These are phyloP conservation scores for Montipora capitata DNA, from an alignment of 92 coral and sea anemone genomes.

Conservation along the genomic window DNA sequence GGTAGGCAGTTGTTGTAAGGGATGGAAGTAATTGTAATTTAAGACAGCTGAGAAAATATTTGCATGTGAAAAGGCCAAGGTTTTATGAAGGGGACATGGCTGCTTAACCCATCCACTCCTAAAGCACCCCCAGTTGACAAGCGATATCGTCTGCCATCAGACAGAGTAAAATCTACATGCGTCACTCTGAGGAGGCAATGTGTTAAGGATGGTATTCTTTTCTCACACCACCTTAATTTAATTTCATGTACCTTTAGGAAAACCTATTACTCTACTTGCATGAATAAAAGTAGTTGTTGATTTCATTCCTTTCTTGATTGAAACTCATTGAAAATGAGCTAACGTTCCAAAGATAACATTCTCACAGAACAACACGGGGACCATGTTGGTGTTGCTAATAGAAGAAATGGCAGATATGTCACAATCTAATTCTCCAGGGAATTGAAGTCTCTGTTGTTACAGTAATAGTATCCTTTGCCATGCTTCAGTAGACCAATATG, in stretches of 20 bases:
- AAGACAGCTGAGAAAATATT: background rate
- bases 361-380: no score
- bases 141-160: background rate
- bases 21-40: slow-evolving; percentile 1
- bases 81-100: background rate
- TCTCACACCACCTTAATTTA: background rate
- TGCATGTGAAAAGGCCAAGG: background rate
- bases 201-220: background rate
- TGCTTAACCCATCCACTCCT: background rate
- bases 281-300: background rate
- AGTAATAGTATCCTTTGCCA: background rate
- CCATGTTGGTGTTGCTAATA: no score
- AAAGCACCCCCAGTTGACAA: slow-evolving; percentile 1
- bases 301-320: background rate
- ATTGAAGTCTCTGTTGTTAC: background rate
- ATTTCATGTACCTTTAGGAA: slow-evolving; percentile 2
- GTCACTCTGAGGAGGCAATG: background rate
- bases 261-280: background rate
- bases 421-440: background rate
- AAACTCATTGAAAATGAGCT: background rate
- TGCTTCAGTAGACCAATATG: no score
- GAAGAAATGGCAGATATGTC: no score
- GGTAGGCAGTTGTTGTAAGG: background rate
- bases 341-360: no score
- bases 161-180: slow-evolving; percentile 2